These are phyloP conservation scores for Uria lomvia DNA, from an alignment of 2,113 vertebrate genomes.

Conservation along the genomic window DNA sequence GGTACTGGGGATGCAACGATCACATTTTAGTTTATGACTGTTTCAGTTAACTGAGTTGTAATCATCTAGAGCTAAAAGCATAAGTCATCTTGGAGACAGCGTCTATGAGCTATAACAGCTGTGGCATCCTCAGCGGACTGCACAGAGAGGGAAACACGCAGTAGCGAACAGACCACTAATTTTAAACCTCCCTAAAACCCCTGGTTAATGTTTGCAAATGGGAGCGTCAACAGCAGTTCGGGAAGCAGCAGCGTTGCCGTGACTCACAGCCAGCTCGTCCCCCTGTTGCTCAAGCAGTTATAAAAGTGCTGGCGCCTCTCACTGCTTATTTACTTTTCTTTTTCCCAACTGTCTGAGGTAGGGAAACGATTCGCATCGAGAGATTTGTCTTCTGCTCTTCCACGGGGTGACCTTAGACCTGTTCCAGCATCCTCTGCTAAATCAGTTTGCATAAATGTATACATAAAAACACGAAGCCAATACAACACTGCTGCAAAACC, in stretches of 20 bases:
- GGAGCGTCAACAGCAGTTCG: not conserved
- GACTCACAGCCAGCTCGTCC: not conserved
- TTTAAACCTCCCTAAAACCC: conserved; percentile 25
- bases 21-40: not conserved
- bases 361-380: not conserved
- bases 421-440: not conserved
- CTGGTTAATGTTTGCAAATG: not conserved
- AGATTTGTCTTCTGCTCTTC: not conserved
- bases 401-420: not conserved
- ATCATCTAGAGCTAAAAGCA: not conserved
- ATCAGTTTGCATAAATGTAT: not conserved
- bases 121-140: not conserved
- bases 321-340: not conserved
- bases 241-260: not conserved
- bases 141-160: not conserved
- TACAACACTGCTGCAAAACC: not conserved
- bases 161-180: conserved; percentile 17
- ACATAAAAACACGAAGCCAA: not conserved
- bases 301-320: not conserved
- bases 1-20: not conserved
- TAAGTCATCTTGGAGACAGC: not conserved
- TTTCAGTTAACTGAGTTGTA: not conserved
- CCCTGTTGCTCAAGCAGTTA: not conserved
- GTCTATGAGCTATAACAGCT: not conserved
- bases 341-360: not conserved